Evolutionary conservation across 2,888 invertebrate species (phyloP), one percentile per base, ranked within the genome.

Genomic region (Lycaena phlaeas): DNA sequence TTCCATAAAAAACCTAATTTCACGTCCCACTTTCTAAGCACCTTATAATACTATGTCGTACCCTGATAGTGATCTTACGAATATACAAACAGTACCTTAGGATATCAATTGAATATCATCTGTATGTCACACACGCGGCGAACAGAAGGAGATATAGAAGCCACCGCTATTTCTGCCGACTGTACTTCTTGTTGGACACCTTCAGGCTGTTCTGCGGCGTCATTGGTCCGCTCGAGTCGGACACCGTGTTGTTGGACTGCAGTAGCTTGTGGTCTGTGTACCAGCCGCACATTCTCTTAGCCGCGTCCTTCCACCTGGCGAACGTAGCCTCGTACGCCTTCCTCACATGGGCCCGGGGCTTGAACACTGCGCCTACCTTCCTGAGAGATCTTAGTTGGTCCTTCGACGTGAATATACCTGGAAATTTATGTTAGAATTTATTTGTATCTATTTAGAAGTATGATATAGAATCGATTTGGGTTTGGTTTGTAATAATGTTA

Each of bases 401-500:
- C 54, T 88, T 87, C 36, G 84, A 84, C 51, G 88, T 87, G 93
- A 94, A 95, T 46, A 94, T 77, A 53, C 91, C 92, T 91, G 67
- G 14, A 49, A 51, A 22, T 14, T 7, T 18, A n/a, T n/a, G n/a
- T n/a, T n/a, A n/a, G n/a, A n/a, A n/a, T n/a, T n/a, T n/a, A n/a
- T n/a, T n/a, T n/a, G n/a, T n/a, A n/a, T n/a, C n/a, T n/a, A n/a
- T n/a, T n/a, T n/a, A n/a, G n/a, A n/a, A n/a, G n/a, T n/a, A n/a
- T n/a, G n/a, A n/a, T n/a, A n/a, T n/a, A n/a, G n/a, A n/a, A n/a
- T n/a, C n/a, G n/a, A n/a, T n/a, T n/a, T n/a, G n/a, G n/a, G n/a
- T n/a, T n/a, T n/a, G n/a, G n/a, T n/a, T n/a, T n/a, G n/a, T n/a
- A n/a, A n/a, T n/a, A n/a, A n/a, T n/a, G n/a, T n/a, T n/a, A n/a